A percentile compares a stretch with the other conserved stretches of the same genome.
Conservation (phyloP, 2,797 vertebrate species). For the Taenioides sp. region DNA sequence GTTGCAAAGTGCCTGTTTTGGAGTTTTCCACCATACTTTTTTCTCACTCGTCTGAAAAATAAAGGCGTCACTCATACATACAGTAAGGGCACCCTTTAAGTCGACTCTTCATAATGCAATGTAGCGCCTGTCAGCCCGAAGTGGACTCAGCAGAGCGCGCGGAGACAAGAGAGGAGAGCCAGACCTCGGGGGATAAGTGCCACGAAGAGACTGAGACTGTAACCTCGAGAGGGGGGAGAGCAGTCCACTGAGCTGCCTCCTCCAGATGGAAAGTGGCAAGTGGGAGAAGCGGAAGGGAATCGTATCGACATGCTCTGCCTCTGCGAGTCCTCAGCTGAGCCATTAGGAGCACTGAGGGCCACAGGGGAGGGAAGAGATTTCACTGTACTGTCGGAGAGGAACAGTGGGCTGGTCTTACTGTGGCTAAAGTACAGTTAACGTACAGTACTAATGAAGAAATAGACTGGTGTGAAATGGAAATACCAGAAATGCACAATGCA, state of each 20-base stretch:
- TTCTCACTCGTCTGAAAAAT: conserved; percentile 18
- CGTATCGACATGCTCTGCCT: conserved; percentile 81
- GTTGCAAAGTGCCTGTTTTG: background rate
- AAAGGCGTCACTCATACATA: conserved; percentile 23
- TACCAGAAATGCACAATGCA: background rate
- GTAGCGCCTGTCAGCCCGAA: conserved; percentile 54
- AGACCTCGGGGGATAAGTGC: conserved; percentile 57
- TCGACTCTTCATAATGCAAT: conserved; percentile 51
- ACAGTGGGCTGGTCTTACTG: conserved; percentile 44
- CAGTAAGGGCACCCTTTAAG: conserved; percentile 30
- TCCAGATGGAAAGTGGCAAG: conserved; percentile 86
- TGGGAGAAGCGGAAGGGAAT: conserved; percentile 84
- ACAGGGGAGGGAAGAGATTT: conserved; percentile 79
- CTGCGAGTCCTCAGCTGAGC: conserved; percentile 74
- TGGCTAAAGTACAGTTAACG: conserved; percentile 21
- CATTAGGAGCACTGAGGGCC: conserved; percentile 80
- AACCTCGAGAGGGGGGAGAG: conserved; percentile 73
- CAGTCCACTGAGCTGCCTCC: conserved; percentile 80
- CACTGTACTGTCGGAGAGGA: conserved; percentile 84
- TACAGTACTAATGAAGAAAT: conserved; percentile 36
- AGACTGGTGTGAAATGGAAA: conserved; percentile 59
- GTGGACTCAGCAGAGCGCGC: conserved; percentile 46
- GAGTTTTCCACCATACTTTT: conserved; percentile 10
- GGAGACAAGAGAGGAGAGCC: conserved; percentile 20
- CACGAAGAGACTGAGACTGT: conserved; percentile 64